Base-by-base conservation (phyloP, 37 sponge, comb jelly and placozoan species). In the Ephydatia muelleri region DNA sequence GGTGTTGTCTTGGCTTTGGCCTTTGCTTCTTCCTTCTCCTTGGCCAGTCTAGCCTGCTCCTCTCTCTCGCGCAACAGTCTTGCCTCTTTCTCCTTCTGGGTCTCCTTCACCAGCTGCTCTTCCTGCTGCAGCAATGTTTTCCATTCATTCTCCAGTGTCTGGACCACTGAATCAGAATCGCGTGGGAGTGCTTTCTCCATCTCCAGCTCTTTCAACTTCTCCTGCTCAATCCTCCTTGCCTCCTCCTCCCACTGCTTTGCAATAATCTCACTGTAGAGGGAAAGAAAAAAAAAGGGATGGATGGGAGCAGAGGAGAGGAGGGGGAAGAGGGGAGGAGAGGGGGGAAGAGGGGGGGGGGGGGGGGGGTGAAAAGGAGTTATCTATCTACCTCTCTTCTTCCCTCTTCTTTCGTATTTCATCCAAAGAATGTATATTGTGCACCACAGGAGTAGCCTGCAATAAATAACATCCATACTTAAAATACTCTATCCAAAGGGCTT, bases 71-170 rank as follows among this genome's bases (percentile, higher is more conserved):
- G 66, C 77, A 77, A 22, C 33, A 37, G 65, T 3, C 82, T 72
- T 35, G 76, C 38, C 76, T 74, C 82, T 48, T 82, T 87, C 82
- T 82, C 88, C 4, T 23, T 65, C 77, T 87, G 88, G 14, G 88
- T 23, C 70, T 75, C 49, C 67, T 38, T 82, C 38, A 87, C 82
- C 26, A 12, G 79, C 70, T 87, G 40, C 31, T 81, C 82, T 23
- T 87, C 82, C 13, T 76, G 40, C 70, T 80, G n/a, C 27, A 81
- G 23, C 48, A 81, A 32, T 1, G 72, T 32, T 13, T 71, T 57
- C 57, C 72, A 71, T 9, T 71, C 31, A 8, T 71, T 57, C 57
- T 57, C 57, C 57, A 57, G 57, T 57, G 57, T 57, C 57, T 57
- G 57, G 16, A 57, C 57, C 1, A 21, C 16, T 16, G 57, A 57